These are phyloP conservation scores for Chloromyia formosa DNA, from an alignment of 2,888 invertebrate species.

Conservation along the genomic window DNA sequence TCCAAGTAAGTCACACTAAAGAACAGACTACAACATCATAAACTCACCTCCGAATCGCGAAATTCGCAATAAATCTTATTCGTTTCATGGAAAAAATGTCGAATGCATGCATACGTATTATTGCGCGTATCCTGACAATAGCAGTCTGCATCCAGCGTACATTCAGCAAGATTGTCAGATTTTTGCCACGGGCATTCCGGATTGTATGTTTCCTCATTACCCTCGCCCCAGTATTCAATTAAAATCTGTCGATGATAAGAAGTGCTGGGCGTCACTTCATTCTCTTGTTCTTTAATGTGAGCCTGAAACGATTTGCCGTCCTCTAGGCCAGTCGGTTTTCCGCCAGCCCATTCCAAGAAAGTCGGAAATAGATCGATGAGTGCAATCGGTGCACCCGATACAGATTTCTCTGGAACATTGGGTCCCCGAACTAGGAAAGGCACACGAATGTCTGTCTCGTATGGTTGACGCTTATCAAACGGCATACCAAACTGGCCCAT, in stretches of 20 bases:
- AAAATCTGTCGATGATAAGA: conserved; percentile 69
- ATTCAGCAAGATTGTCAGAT: conserved; percentile 68
- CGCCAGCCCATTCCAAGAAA: conserved; percentile 74
- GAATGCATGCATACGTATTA: conserved; percentile 84
- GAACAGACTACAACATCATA: not conserved
- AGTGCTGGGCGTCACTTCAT: conserved; percentile 41
- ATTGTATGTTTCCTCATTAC: conserved; percentile 67
- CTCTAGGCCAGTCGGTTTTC: conserved; percentile 66
- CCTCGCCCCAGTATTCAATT: conserved; percentile 86
- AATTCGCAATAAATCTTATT: conserved; percentile 65
- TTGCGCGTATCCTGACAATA: conserved; percentile 87
- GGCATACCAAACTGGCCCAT: conserved; percentile 89
- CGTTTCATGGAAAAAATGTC: conserved; percentile 67
- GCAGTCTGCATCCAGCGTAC: conserved; percentile 73
- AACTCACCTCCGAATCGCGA: conserved; percentile 62
- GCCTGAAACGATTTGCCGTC: conserved; percentile 71
- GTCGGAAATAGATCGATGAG: conserved; percentile 89
- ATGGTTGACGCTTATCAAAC: conserved; percentile 89
- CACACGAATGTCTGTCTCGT: conserved; percentile 87
- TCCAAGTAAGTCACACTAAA: not conserved
- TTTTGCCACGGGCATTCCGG: conserved; percentile 72
- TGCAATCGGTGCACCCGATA: conserved; percentile 69
- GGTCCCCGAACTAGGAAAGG: conserved; percentile 86
- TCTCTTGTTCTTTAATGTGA: conserved; percentile 15
- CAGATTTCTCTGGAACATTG: conserved; percentile 65